Base-by-base conservation (phyloP, 37 sponge, comb jelly and placozoan species). In the Hexactinellida sp. region DNA sequence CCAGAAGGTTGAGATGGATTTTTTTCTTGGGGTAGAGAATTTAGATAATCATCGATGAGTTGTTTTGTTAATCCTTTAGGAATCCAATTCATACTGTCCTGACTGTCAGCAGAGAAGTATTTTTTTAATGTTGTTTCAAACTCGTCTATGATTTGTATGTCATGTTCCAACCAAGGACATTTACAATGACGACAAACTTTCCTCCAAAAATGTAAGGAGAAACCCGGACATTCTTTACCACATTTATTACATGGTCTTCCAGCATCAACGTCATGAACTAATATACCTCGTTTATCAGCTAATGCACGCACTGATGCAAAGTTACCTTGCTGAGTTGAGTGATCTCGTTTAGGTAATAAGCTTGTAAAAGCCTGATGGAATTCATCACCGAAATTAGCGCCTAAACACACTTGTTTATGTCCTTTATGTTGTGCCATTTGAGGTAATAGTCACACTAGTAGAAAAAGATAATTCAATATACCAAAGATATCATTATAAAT, bases 191-290 rank as follows among this genome's bases (percentile, higher is more conserved):
- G 86, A 47, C 95, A 94, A 25, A 92, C 85, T 54, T 94, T 94
- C 54, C 95, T 93, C 98, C 98, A 97, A 84, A 92, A 94, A 84
- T 97, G 98, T n/a, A 95, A 86, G 13, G 90, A 90, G 35, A 97
- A 93, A 82, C 98, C 98, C 24, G 91, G 91, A 87, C 95, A 94
- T 0, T 83, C 82, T 0, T 87, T 90, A 35, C 89, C 94, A 92
- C 98, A 97, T 24, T 82, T 88, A 10, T 89, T 37, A 82, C 98
- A 97, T 0, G 90, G 88, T 10, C 86, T 87, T 5, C 98, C 98
- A 38, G 93, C 90, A 39, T 95, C 98, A 0, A 94, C 91, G 35
- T 97, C 98, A 87, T 97, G 97, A n/a, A 88, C 87, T 37, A 97
- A 85, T 82, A 94, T 28, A 37, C 95, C 95, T 25, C 76, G 25